Evolutionary conservation across 2,797 vertebrate species (phyloP).

Genomic region (Hoplostethus mediterraneus): DNA sequence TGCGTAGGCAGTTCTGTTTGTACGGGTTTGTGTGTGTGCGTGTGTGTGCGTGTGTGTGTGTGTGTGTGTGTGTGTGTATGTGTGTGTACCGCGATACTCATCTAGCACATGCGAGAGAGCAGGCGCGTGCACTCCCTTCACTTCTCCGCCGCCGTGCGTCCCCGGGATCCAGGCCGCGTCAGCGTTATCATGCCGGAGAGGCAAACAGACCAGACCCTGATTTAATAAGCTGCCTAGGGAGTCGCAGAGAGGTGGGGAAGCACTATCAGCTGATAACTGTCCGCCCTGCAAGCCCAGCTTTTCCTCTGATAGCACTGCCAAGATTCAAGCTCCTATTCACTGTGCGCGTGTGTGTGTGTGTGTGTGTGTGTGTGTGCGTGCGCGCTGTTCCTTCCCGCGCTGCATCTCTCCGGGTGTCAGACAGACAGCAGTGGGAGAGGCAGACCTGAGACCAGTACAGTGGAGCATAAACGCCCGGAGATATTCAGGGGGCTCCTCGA

Average conservation of each 20-base stretch:
- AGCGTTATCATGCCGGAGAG: constrained; percentile 74
- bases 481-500: too few relatives aligned
- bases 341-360: constrained; percentile 19
- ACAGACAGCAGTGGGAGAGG: constrained; percentile 59
- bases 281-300: constrained; percentile 66
- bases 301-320: constrained; percentile 69
- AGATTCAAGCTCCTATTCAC: constrained; percentile 41
- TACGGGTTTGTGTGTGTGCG: constrained; percentile 25
- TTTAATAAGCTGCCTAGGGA: constrained; percentile 83
- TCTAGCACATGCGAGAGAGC: constrained; percentile 42
- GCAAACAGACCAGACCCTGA: constrained; percentile 77
- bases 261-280: constrained; percentile 80
- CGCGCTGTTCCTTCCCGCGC: constrained; percentile 35
- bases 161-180: constrained; percentile 43
- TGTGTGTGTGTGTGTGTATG: constrained; percentile 7
- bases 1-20: constrained; percentile 61
- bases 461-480: too few relatives aligned
- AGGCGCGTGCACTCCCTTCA: constrained; percentile 37
- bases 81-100: constrained; percentile 22
- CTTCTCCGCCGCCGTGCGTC: constrained; percentile 47
- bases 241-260: constrained; percentile 71
- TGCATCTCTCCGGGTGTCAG: constrained; percentile 55
- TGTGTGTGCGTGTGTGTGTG: too few relatives aligned
- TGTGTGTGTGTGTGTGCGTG: constrained; percentile 1
- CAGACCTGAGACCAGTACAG: constrained; percentile 36